Evolutionary conservation across 1,140 invertebrate genomes (phyloP), one percentile per base, ranked within the genome.

Genomic region (Drosophila malerkotliana): DNA sequence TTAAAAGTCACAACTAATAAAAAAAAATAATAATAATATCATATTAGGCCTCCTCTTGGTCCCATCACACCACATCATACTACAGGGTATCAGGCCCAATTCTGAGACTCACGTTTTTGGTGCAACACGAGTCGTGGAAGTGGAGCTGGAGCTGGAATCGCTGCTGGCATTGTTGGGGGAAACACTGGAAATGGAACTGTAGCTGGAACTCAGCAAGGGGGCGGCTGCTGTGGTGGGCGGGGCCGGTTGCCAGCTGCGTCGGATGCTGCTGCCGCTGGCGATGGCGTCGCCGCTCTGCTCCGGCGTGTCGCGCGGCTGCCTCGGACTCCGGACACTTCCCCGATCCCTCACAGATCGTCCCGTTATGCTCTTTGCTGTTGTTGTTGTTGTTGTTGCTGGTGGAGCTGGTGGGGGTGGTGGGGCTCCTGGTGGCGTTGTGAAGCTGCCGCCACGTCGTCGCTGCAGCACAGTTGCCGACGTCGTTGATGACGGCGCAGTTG

Each of bases 251-350:
- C 73, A 72, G n/a, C 41, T 72, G 62, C 57, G 30, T 12, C 53
- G 57, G 18, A 69, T 44, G 48, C 24, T 63, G 52, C 14, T 47
- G 37, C 30, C 37, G 58, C 18, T 48, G 28, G 39, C 53, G 8
- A 6, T 37, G 8, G 18, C 10, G 6, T 57, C 44, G 28, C 60
- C 47, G 21, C 54, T 34, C 15, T 57, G 49, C 4, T 45, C 41
- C 12, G 83, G 83, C 10, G 79, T 87, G 30, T 87, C 75, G 15
- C 84, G 84, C 39, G 76, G 67, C 34, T 89, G 79, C 1, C 79
- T 66, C 6, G 77, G 57, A 3, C 60, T 64, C 37, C 79, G 48
- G 21, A 69, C 57, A 60, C 63, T 84, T 12, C 80, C 67, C 2
- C 82, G 69, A 14, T 75, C 53, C 57, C 64, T 56, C 12, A 52